A percentile compares a stretch with the other conserved stretches of the same genome.
These are phyloP conservation scores for Coturnix japonica DNA, from an alignment of 2,113 vertebrate species.

Conservation along the genomic window DNA sequence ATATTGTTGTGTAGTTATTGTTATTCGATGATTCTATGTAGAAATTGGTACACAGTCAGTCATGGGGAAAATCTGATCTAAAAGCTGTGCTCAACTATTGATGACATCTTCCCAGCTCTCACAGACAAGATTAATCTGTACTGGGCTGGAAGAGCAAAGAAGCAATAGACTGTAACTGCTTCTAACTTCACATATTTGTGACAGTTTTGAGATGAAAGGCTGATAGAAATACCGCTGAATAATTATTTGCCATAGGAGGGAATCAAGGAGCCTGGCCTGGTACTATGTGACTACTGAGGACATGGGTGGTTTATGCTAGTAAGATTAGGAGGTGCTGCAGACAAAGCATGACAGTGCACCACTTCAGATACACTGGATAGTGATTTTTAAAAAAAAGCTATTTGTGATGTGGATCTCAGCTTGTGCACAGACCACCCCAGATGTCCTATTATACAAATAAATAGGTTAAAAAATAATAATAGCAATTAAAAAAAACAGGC, in stretches of 20 bases:
- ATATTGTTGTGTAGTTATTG: neutral
- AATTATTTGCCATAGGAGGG: accelerated
- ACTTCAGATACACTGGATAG: neutral
- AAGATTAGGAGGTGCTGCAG: accelerated
- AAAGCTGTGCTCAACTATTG: neutral
- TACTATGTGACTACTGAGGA: neutral
- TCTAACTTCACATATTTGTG: neutral
- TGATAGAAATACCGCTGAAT: neutral
- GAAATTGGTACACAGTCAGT: neutral
- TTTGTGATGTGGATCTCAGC: neutral
- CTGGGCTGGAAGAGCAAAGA: neutral
- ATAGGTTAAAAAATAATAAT: accelerated
- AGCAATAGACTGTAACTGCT: neutral
- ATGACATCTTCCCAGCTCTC: neutral
- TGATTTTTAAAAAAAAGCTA: accelerated
- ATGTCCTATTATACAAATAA: neutral
- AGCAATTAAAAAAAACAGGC: neutral
- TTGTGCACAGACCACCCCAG: neutral
- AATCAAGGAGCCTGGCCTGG: neutral
- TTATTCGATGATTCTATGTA: neutral
- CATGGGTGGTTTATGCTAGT: neutral
- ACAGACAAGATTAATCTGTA: neutral
- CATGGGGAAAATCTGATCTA: accelerated
- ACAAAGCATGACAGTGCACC: accelerated
- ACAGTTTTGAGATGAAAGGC: neutral